phyloP scores from a whole-genome alignment of 2,888 invertebrate genomes.

The Caenorhabditis drosophilae region DNA sequence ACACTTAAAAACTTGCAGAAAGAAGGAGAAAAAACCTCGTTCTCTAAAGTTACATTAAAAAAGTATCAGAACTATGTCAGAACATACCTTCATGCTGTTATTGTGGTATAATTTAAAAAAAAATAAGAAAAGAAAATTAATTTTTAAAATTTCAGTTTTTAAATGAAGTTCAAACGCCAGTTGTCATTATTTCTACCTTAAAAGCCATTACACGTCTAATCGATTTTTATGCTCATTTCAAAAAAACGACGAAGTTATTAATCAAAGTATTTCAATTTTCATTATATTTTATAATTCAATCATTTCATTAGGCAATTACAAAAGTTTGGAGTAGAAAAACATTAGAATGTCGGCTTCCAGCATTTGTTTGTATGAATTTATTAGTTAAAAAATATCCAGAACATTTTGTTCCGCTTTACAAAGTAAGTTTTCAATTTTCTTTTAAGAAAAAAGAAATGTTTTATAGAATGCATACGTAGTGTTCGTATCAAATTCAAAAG shows the following conservation, averaged over 20 bases:
- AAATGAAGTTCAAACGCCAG: constrained; percentile 55
- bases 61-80: constrained; percentile 30
- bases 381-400: constrained; percentile 46
- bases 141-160: constrained; percentile 65
- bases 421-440: constrained; percentile 23
- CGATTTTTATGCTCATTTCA: constrained; percentile 55
- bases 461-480: constrained; percentile 60
- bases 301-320: constrained; percentile 38
- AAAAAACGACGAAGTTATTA: constrained; percentile 47
- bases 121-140: no score
- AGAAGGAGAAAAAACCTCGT: constrained; percentile 15
- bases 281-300: neutral
- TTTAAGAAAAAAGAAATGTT: constrained; percentile 14
- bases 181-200: constrained; percentile 55
- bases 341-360: constrained; percentile 54
- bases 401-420: constrained; percentile 47
- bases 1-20: neutral
- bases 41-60: constrained; percentile 25
- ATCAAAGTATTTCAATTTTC: constrained; percentile 49
- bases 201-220: constrained; percentile 53
- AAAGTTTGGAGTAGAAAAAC: constrained; percentile 63
- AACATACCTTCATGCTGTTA: constrained; percentile 32
- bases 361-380: constrained; percentile 59
- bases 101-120: constrained; percentile 15
- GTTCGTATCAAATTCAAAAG: constrained; percentile 61